Evolutionary conservation across 2,113 vertebrate species (phyloP).

Genomic region (Cacatua alba): DNA sequence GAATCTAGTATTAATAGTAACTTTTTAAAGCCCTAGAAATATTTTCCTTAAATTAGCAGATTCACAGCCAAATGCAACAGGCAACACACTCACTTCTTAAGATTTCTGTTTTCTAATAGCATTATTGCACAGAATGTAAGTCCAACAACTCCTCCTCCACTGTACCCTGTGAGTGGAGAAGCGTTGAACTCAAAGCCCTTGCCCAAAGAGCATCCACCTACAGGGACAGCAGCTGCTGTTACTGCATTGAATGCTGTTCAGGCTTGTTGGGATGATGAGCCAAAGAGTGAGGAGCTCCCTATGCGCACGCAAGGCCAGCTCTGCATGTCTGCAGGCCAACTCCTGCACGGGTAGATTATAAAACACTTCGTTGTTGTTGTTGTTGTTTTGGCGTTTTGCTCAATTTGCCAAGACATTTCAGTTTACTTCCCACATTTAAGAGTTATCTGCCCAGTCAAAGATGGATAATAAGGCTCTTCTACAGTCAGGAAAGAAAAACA

Average conservation of each 20-base stretch:
- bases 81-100: neutral
- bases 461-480: neutral
- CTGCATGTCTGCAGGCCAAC: neutral
- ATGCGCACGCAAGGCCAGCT: neutral
- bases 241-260: neutral
- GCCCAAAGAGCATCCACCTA: neutral
- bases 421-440: neutral
- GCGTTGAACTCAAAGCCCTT: fast-evolving
- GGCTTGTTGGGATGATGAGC: fast-evolving
- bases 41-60: neutral
- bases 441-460: neutral
- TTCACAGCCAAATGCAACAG: neutral
- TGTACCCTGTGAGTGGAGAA: neutral
- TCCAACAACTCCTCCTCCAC: neutral
- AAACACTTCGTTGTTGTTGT: neutral
- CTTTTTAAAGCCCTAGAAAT: neutral
- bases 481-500: neutral
- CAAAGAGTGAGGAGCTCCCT: neutral
- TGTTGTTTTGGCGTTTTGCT: neutral
- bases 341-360: fast-evolving
- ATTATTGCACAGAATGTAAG: neutral
- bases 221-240: neutral
- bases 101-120: neutral
- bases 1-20: neutral
- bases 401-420: fast-evolving